Percentiles rank a stretch among this genome's conserved stretches.
These are phyloP conservation scores for Prenolepis imparis DNA, from an alignment of 2,888 invertebrate genomes.

Conservation along the genomic window DNA sequence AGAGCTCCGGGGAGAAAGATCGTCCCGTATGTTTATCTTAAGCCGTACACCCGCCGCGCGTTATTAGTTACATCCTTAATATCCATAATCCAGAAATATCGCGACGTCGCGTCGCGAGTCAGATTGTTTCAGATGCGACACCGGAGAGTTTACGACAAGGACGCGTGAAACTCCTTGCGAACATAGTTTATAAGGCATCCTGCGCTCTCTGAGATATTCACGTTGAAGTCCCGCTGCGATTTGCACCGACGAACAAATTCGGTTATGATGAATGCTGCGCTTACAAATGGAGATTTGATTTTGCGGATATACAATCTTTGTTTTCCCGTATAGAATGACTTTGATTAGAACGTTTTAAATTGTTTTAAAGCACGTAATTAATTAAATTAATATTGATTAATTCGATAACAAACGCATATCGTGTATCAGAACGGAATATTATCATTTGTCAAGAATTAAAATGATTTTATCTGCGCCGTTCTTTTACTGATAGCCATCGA, in stretches of 20 bases:
- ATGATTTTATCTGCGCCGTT: neutral
- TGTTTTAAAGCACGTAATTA: conserved; percentile 10
- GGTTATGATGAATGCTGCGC: neutral
- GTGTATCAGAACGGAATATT: neutral
- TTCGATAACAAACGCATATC: neutral
- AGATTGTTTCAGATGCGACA: conserved; percentile 41
- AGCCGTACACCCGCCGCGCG: conserved; percentile 57
- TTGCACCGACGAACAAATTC: conserved; percentile 12
- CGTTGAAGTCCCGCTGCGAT: neutral
- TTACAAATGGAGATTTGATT: neutral
- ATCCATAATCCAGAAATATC: conserved; percentile 59
- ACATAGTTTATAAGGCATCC: conserved; percentile 10
- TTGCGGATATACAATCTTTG: neutral
- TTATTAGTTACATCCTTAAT: conserved; percentile 58
- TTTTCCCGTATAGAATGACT: neutral
- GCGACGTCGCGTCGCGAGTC: conserved; percentile 9
- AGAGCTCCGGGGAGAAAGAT: conserved; percentile 41
- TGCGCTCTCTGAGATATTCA: conserved; percentile 10
- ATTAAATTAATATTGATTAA: conserved; percentile 27
- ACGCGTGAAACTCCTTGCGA: conserved; percentile 8
- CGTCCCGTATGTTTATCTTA: conserved; percentile 67
- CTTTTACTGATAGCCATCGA: conserved; percentile 7
- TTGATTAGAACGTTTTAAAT: neutral
- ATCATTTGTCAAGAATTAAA: conserved; percentile 3
- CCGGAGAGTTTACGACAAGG: conserved; percentile 18